These are phyloP conservation scores for Calyptomena viridis DNA, from an alignment of 2,113 vertebrate species.

Conservation along the genomic window DNA sequence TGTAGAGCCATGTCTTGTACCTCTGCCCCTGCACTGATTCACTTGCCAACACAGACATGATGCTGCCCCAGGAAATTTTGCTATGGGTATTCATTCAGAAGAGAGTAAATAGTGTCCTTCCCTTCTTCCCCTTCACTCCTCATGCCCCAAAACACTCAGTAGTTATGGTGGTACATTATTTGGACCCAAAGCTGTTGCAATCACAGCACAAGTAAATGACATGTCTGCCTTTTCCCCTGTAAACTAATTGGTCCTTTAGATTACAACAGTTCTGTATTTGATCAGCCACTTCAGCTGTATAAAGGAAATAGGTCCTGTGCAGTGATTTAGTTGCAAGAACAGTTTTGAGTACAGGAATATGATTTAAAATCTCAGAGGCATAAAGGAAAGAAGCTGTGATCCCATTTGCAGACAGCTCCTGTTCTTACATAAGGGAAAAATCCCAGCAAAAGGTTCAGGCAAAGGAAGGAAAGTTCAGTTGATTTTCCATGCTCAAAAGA, in stretches of 20 bases:
- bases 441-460: background rate
- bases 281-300: background rate
- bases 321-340: background rate
- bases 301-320: background rate
- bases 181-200: background rate
- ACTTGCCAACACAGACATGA: background rate
- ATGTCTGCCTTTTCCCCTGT: background rate
- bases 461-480: background rate
- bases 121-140: background rate
- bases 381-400: background rate
- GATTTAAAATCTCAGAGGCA: background rate
- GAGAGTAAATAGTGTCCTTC: fast-evolving
- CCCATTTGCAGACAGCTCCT: background rate
- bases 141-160: background rate
- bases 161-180: background rate
- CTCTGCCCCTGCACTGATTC: background rate
- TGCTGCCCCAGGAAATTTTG: background rate
- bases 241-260: background rate
- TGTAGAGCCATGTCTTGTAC: background rate
- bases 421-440: background rate
- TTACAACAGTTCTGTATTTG: background rate
- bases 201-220: background rate
- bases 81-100: background rate
- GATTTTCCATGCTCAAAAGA: background rate
- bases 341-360: background rate